Percentiles rank a stretch among this genome's conserved stretches.
These are phyloP conservation scores for Globia sparganii DNA, from an alignment of 2,888 invertebrate species.

Conservation along the genomic window DNA sequence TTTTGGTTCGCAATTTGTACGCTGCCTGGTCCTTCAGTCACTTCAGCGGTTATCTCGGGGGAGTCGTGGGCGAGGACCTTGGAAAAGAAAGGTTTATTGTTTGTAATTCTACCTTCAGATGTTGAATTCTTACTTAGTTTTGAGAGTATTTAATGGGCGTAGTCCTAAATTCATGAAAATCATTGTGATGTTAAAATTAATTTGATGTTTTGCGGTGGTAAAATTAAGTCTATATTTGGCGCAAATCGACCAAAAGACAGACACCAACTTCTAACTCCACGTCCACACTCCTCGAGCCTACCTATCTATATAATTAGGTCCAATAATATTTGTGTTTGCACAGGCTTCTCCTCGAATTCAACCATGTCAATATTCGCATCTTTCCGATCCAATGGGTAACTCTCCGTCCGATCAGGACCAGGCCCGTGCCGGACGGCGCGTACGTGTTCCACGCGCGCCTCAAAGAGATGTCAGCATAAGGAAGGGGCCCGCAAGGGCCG, in stretches of 20 bases:
- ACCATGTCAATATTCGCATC: conserved; percentile 48
- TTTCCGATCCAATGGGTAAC: conserved; percentile 30
- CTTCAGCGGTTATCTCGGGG: conserved; percentile 40
- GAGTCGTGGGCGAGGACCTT: conserved; percentile 33
- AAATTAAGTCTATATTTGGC: neutral
- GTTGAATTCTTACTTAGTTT: conserved; percentile 25
- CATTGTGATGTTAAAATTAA: neutral
- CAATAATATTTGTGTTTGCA: conserved; percentile 43
- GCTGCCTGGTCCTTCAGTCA: too few relatives aligned
- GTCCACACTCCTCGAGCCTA: conserved; percentile 22
- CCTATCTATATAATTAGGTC: conserved; percentile 30
- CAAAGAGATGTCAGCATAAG: too few relatives aligned
- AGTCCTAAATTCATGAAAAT: neutral
- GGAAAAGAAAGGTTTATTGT: conserved; percentile 47
- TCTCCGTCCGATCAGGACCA: too few relatives aligned
- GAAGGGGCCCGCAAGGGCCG: too few relatives aligned
- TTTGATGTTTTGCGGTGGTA: neutral
- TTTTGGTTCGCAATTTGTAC: conserved; percentile 56
- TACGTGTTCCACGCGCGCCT: too few relatives aligned
- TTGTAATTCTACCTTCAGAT: conserved; percentile 23
- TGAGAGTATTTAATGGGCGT: neutral
- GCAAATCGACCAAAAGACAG: neutral
- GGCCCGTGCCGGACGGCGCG: too few relatives aligned
- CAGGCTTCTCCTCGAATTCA: conserved; percentile 22
- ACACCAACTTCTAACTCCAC: conserved; percentile 17